These are phyloP conservation scores for Congeria kusceri DNA, from an alignment of 2,888 invertebrate species.

Conservation along the genomic window DNA sequence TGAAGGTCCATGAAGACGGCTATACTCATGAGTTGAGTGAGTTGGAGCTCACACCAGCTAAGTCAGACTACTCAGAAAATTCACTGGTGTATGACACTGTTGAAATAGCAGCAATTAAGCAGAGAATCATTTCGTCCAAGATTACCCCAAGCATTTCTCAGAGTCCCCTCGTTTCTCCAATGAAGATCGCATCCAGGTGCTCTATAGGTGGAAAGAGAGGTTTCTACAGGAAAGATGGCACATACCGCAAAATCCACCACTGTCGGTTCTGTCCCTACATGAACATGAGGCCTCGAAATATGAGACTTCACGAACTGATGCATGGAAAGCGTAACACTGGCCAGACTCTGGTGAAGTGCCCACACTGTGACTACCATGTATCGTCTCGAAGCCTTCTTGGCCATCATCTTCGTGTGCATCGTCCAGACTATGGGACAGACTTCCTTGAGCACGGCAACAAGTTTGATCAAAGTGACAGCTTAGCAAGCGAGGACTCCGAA, in stretches of 20 bases:
- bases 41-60: constrained; percentile 74
- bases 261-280: constrained; percentile 94
- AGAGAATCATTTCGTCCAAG: constrained; percentile 81
- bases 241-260: constrained; percentile 91
- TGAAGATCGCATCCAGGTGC: constrained; percentile 75
- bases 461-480: constrained; percentile 64
- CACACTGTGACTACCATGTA: constrained; percentile 92
- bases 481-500: constrained; percentile 65
- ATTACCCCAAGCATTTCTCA: constrained; percentile 79
- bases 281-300: constrained; percentile 92
- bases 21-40: constrained; percentile 36
- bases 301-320: constrained; percentile 94
- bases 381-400: constrained; percentile 90
- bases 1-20: constrained; percentile 88
- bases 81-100: constrained; percentile 77
- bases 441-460: constrained; percentile 53
- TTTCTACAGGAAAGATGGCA: constrained; percentile 78
- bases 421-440: constrained; percentile 80
- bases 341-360: constrained; percentile 87
- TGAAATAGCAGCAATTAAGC: constrained; percentile 81
- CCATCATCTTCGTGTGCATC: constrained; percentile 89
- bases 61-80: constrained; percentile 78
- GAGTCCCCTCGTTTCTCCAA: constrained; percentile 75
- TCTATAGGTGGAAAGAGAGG: constrained; percentile 76
- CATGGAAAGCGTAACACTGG: constrained; percentile 87